Evolutionary conservation across 37 sponge, comb jelly and placozoan genomes (phyloP), one percentile per base, ranked within the genome.

Genomic region (Cliona cf. orientalis): DNA sequence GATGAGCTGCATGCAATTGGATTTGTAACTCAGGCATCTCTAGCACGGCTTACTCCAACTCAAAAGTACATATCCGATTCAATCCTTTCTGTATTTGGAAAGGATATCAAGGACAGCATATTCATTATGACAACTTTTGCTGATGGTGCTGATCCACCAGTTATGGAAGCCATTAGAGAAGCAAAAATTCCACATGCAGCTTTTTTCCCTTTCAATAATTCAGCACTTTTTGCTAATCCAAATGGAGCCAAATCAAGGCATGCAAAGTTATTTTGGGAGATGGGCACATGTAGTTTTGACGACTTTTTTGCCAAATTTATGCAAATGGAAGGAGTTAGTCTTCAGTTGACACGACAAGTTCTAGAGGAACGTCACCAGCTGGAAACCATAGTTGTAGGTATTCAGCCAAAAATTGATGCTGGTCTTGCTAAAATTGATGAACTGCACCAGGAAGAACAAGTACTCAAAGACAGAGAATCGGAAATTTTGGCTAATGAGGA

Each of bases 71-170:
- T 92, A 25, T 92, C 77, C 56, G 86, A 92, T 25, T 79, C 89
- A 9, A 80, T 92, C 55, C 66, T 92, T 12, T 31, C 86, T 32
- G 58, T 85, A 5, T 90, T 90, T 80, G 90, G 90, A 14, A 90
- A 79, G 32, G 85, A 90, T 65, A 57, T 90, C 0, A 55, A 22
- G 0, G 41, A 65, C 25, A 90, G 84, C 42, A 80, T 92, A 9
- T 86, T 93, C 43, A 61, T 93, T 26, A 93, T 93, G 94, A 73
- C 44, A 36, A 93, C 94, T 3, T 93, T 93, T 89, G 94, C 90
- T 37, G 94, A 93, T 86, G 83, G 86, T 0, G 33, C 42, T 17
- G 44, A 72, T 14, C 90, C 90, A 31, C 90, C 90, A 36, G 80
- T 89, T 0, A 23, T 93, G 26, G 80, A 41, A 58, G 90, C 90